phyloP scores from a whole-genome alignment of 2,113 vertebrate genomes.

The Osmerus eperlanus region DNA sequence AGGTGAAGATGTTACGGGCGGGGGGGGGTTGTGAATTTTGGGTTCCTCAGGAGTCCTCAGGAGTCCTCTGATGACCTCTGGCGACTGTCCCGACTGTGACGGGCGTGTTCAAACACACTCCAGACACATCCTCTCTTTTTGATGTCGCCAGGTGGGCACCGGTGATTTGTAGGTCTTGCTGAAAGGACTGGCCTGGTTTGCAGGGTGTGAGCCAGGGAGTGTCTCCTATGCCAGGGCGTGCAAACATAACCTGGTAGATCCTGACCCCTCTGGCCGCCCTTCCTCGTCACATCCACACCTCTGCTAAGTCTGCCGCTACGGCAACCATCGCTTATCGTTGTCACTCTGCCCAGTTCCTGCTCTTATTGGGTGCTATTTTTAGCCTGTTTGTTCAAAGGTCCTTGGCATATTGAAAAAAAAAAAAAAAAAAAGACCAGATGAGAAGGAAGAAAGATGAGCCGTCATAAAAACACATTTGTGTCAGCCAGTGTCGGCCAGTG shows the following conservation, averaged over 20 bases:
- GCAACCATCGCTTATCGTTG: slow-evolving; percentile 24
- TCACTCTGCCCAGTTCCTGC: slow-evolving; percentile 45
- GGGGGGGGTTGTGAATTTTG: neutral
- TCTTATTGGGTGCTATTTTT: slow-evolving; percentile 59
- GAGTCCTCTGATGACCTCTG: slow-evolving; percentile 17
- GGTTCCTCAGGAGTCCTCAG: neutral
- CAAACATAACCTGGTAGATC: slow-evolving; percentile 21
- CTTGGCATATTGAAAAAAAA: slow-evolving; percentile 55
- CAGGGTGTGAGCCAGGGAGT: neutral
- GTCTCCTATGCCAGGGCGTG: slow-evolving; percentile 26
- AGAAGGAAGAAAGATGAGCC: slow-evolving; percentile 66
- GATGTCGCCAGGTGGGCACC: slow-evolving; percentile 41
- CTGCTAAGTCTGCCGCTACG: slow-evolving; percentile 22
- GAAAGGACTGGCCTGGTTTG: slow-evolving; percentile 20
- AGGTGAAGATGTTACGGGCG: no score
- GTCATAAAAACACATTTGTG: slow-evolving; percentile 61
- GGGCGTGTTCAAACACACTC: slow-evolving; percentile 20
- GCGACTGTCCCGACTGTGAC: slow-evolving; percentile 47
- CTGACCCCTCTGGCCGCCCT: slow-evolving; percentile 23
- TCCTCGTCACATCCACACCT: slow-evolving; percentile 17
- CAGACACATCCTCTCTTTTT: slow-evolving; percentile 38
- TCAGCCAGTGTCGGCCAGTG: slow-evolving; percentile 54
- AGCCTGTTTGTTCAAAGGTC: slow-evolving; percentile 65
- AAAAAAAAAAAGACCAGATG: slow-evolving; percentile 35
- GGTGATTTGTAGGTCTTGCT: slow-evolving; percentile 33